Percentiles rank a stretch among this genome's conserved stretches.
phyloP scores from a whole-genome alignment of 2,113 vertebrate species.

The Catharus bicknelli region DNA sequence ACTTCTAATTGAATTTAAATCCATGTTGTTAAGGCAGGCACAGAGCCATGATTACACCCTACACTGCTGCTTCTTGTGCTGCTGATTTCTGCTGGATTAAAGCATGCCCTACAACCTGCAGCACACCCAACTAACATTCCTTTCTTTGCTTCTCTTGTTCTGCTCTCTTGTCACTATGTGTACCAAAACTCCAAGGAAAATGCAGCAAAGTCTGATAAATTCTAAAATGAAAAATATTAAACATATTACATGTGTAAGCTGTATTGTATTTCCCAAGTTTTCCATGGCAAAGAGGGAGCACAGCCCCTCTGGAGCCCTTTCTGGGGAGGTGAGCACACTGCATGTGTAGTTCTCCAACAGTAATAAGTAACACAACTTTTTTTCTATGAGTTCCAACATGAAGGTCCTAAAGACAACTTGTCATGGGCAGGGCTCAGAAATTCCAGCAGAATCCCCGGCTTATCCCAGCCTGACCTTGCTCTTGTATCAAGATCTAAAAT shows the following conservation, averaged over 20 bases:
- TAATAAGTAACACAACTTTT: not conserved
- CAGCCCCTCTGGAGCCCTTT: not conserved
- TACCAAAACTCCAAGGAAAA: not conserved
- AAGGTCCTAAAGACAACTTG: not conserved
- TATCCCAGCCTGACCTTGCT: not conserved
- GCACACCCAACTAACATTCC: not conserved
- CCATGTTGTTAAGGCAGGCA: not conserved
- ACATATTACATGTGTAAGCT: not conserved
- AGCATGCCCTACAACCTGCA: not conserved
- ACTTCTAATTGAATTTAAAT: not conserved
- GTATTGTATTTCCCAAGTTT: not conserved
- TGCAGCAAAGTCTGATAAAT: not conserved
- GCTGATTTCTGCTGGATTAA: not conserved
- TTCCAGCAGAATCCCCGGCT: not conserved
- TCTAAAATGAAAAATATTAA: not conserved
- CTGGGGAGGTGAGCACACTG: not conserved
- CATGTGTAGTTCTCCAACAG: fast-evolving
- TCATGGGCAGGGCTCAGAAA: not conserved
- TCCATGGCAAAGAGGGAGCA: not conserved
- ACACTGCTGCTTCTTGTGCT: not conserved
- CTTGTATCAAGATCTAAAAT: not conserved
- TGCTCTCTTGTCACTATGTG: not conserved
- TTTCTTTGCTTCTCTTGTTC: not conserved
- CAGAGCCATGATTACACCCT: not conserved
- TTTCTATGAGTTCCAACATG: not conserved